phyloP scores from a whole-genome alignment of 1,140 invertebrate species.

The Euura lappo region DNA sequence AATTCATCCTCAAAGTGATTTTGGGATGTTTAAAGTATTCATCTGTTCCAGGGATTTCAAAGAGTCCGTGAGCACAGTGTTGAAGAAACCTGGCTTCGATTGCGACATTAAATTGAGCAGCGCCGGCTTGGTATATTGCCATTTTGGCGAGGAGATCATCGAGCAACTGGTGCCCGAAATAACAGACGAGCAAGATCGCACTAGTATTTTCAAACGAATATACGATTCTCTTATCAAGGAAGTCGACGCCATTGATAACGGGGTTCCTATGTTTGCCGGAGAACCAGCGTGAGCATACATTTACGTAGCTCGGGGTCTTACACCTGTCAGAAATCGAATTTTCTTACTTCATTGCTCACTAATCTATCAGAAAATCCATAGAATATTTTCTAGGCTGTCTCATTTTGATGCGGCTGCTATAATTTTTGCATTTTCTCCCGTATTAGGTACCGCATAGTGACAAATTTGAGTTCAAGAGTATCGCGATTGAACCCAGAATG shows the following conservation, averaged over 20 bases:
- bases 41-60: slow-evolving; percentile 69
- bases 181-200: slow-evolving; percentile 58
- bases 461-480: slow-evolving; percentile 80
- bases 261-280: slow-evolving; percentile 80
- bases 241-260: slow-evolving; percentile 97
- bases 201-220: slow-evolving; percentile 78
- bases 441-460: slow-evolving; percentile 78
- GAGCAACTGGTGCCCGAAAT: slow-evolving; percentile 61
- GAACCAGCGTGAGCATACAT: slow-evolving; percentile 60
- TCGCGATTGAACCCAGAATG: slow-evolving; percentile 83
- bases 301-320: no score
- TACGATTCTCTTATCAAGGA: slow-evolving; percentile 93
- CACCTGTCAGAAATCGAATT: no score
- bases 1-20: background rate
- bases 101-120: slow-evolving; percentile 85
- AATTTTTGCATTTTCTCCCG: slow-evolving; percentile 11
- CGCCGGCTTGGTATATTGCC: slow-evolving; percentile 92
- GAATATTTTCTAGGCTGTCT: background rate
- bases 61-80: slow-evolving; percentile 68
- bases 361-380: no score
- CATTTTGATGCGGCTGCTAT: background rate
- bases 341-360: no score
- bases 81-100: slow-evolving; percentile 57
- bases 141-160: slow-evolving; percentile 88
- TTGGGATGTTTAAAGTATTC: slow-evolving; percentile 1